phyloP scores from a whole-genome alignment of 2,113 vertebrate species.

The Dasyprocta punctata region DNA sequence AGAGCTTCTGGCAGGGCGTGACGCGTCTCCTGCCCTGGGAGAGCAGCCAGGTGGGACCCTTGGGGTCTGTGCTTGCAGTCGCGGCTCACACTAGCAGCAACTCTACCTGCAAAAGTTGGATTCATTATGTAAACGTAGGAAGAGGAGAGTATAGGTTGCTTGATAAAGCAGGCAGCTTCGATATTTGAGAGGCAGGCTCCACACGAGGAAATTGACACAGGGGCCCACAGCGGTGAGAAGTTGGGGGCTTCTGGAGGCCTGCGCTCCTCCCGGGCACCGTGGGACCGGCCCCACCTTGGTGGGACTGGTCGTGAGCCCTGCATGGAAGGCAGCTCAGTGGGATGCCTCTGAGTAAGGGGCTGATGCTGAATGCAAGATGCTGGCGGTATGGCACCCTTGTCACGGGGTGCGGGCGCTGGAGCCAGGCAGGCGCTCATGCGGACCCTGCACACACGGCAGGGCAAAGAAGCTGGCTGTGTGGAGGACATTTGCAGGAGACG shows the following conservation, averaged over 20 bases:
- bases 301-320: background rate
- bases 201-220: background rate
- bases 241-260: background rate
- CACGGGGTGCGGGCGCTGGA: background rate
- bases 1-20: background rate
- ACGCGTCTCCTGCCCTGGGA: background rate
- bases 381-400: no score
- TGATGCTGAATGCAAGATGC: background rate
- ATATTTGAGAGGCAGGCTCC: slow-evolving; percentile 4
- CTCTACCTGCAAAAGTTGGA: background rate
- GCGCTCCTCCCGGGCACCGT: background rate
- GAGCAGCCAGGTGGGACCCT: background rate
- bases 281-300: background rate
- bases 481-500: background rate
- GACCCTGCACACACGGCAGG: background rate
- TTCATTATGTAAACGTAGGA: background rate
- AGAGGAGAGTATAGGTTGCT: slow-evolving; percentile 2
- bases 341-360: background rate
- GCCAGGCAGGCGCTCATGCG: background rate
- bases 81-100: background rate
- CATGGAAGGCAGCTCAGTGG: background rate
- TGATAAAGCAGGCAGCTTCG: background rate
- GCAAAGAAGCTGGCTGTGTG: background rate
- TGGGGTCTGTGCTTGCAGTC: background rate
- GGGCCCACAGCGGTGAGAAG: background rate